phyloP scores from a whole-genome alignment of 2,888 invertebrate genomes.

The Andricus quercusramuli region DNA sequence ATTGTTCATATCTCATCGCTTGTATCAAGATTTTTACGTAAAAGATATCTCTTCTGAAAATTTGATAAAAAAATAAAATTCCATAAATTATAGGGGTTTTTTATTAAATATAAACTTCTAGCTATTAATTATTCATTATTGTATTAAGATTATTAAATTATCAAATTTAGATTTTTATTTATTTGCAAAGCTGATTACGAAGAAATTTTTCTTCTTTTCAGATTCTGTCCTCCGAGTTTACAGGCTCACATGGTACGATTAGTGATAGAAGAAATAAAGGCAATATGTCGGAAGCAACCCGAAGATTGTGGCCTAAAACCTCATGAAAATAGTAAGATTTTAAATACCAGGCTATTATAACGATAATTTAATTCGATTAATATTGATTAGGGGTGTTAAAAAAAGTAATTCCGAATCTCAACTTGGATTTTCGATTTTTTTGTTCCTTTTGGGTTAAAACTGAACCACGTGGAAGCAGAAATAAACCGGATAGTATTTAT shows the following conservation, averaged over 20 bases:
- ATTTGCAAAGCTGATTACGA: background rate
- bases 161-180: background rate
- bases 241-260: slow-evolving; percentile 85
- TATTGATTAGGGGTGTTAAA: background rate
- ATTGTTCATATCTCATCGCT: background rate
- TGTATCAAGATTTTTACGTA: background rate
- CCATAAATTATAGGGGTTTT: no score
- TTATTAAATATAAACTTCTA: no score
- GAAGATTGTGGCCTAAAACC: slow-evolving; percentile 83
- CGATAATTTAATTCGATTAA: background rate
- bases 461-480: no score
- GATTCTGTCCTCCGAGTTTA: slow-evolving; percentile 86
- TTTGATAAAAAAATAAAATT: background rate
- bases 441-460: no score
- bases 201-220: slow-evolving; percentile 76
- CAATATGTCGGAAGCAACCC: slow-evolving; percentile 84
- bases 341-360: slow-evolving; percentile 8
- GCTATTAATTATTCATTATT: no score
- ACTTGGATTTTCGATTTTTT: no score
- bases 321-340: slow-evolving; percentile 82
- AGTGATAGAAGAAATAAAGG: slow-evolving; percentile 84
- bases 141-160: no score
- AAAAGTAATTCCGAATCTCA: no score
- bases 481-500: no score
- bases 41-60: background rate